Base-by-base conservation (phyloP, 2,888 invertebrate genomes). In the Pomacea canaliculata region DNA sequence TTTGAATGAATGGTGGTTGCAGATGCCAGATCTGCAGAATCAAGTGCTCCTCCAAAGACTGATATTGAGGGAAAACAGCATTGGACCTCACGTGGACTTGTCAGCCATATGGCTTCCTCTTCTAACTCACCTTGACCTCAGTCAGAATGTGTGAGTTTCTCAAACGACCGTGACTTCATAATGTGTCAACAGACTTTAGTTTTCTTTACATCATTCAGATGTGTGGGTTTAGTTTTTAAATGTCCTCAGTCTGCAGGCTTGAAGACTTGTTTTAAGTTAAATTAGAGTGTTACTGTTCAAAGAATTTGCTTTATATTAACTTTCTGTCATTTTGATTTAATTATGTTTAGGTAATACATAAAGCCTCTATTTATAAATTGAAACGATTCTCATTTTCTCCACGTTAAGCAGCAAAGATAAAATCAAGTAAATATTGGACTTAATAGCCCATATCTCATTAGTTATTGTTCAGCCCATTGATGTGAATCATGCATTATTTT, bases 1-100 rank as follows among this genome's bases (percentile, higher is more conserved):
- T 56, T 56, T 56, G 2, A 16, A 56, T 56, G 10, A 13, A 56
- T 7, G 51, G 16, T 48, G 68, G 49, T 83, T 82, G 9, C 83
- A 90, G 90, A 76, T 87, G 19, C 89, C 89, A 16, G 75, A 77
- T 65, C 76, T 90, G 60, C 76, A 80, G 63, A 90, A 90, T 80
- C 87, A 88, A 68, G 89, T 89, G 49, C 83, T 90, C 16, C 78
- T 90, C 37, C 79, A 84, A 51, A 82, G 82, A 16, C 74, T 90
- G 56, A 51, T 80, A 18, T 73, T 89, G 59, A 81, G 84, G 66
- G 88, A 90, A 74, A 90, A 90, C 83, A 89, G 87, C 80, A 83
- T 90, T 70, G 83, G 86, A 7, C 81, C 83, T 27, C 73, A 88
- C 23, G 80, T 80, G 48, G 73, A 73, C 16, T 76, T 89, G 7